Evolutionary conservation across 2,113 vertebrate genomes (phyloP), one percentile per base, ranked within the genome.

Genomic region (Marmota monax): DNA sequence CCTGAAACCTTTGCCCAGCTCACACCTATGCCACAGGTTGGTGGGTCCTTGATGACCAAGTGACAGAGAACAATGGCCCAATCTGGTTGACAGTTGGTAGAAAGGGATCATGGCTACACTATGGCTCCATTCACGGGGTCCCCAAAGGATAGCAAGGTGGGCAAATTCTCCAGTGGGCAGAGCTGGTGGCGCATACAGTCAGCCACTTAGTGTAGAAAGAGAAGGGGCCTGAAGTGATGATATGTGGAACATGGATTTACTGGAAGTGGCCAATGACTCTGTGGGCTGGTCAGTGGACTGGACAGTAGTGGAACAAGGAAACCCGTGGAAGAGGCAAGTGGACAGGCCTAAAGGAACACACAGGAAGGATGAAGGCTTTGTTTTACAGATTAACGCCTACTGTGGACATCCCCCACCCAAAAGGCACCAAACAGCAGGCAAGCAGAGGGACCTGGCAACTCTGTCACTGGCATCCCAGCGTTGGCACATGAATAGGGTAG

Each of bases 401-500:
- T 11, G n/a, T 0, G 27, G 29, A 17, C 1, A 23, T 8, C 34
- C 20, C 61, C 27, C 45, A 90, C 34, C 73, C 22, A n/a, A 84
- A 39, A 92, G n/a, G n/a, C 4, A 32, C 53, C 10, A 27, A 53
- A 22, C 14, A 56, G 56, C 37, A 79, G 56, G 48, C 20, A 42
- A 61, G n/a, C 1, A 10, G 82, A 70, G 56, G 11, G 67, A 77
- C 6, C 22, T 2, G 5, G 69, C 1, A 39, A 16, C 69, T 25
- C 45, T 58, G 22, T 51, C 45, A 85, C 4, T 0, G 0, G 22
- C 4, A 2, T 18, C 20, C 42, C 2, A 1, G 27, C 4, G 48
- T 1, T 27, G 72, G 63, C 63, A 76, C 5, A 6, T 4, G 8
- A 92, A 70, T 56, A n/a, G 39, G 70, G 11, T 10, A 22, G 92